Evolutionary conservation across 2,888 invertebrate genomes (phyloP).

Genomic region (Steromphala cineraria): DNA sequence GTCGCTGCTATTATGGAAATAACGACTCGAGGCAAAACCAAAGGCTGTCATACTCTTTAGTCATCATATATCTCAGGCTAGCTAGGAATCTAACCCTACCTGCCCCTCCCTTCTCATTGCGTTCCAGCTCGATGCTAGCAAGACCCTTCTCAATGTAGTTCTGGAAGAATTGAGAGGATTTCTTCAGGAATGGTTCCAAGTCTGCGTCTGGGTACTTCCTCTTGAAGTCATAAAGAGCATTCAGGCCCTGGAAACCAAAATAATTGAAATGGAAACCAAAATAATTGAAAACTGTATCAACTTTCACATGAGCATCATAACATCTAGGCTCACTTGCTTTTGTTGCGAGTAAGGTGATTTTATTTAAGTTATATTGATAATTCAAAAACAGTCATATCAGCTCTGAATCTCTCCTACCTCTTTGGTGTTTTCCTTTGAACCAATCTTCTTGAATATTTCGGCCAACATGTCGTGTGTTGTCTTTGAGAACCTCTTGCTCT

Average conservation of each 20-base stretch:
- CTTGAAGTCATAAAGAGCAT: conserved; percentile 86
- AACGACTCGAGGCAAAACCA: no score
- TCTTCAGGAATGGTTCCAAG: conserved; percentile 88
- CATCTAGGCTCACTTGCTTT: no score
- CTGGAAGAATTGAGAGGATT: conserved; percentile 89
- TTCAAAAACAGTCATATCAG: no score
- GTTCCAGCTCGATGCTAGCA: conserved; percentile 79
- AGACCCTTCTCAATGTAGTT: conserved; percentile 89
- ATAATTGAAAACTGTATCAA: neutral
- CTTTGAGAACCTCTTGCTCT: conserved; percentile 80
- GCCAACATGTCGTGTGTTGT: conserved; percentile 90
- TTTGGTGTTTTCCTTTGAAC: conserved; percentile 88
- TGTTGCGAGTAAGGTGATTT: no score
- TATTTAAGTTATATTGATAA: no score
- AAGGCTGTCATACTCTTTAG: no score
- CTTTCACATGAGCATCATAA: no score
- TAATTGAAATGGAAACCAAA: no score
- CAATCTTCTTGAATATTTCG: conserved; percentile 92
- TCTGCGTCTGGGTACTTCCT: conserved; percentile 89
- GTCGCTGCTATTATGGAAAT: no score
- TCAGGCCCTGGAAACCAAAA: conserved; percentile 82
- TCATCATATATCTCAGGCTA: no score
- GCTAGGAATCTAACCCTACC: no score
- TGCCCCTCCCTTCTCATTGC: conserved; percentile 40
- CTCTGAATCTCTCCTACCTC: conserved; percentile 69